Conservation (phyloP, 1,140 invertebrate species). For the Armadillidium nasatum region DNA sequence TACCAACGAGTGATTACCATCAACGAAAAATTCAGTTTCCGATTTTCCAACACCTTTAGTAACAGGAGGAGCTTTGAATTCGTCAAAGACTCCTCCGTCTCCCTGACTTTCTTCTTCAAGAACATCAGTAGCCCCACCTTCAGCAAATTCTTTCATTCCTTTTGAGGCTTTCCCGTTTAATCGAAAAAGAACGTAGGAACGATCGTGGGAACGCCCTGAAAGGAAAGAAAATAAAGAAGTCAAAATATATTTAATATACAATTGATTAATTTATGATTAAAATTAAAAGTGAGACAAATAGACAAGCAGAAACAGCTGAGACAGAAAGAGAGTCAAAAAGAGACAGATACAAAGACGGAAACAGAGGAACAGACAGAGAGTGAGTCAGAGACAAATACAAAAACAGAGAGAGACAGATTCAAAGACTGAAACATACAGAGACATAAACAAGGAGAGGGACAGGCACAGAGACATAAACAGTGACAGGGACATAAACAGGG, state of each 20-base stretch:
- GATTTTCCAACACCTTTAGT: conserved; percentile 68
- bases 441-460: too few relatives aligned
- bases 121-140: conserved; percentile 67
- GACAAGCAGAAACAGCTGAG: background rate
- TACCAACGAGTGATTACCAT: conserved; percentile 74
- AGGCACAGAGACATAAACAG: too few relatives aligned
- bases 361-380: too few relatives aligned
- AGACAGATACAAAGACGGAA: too few relatives aligned
- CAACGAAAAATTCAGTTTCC: conserved; percentile 77
- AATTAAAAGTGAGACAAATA: background rate
- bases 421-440: too few relatives aligned
- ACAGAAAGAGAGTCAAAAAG: too few relatives aligned
- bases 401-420: too few relatives aligned
- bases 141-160: conserved; percentile 74
- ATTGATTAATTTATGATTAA: background rate
- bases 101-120: conserved; percentile 57
- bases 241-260: background rate
- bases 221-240: background rate
- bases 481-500: too few relatives aligned
- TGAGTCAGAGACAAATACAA: too few relatives aligned
- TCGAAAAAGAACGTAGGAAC: conserved; percentile 71
- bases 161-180: conserved; percentile 66
- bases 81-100: conserved; percentile 54
- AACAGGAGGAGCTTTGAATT: conserved; percentile 78
- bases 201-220: conserved; percentile 78